A percentile compares a stretch with the other conserved stretches of the same genome.
These are phyloP conservation scores for Sesamia inferens DNA, from an alignment of 2,888 invertebrate species.

Conservation along the genomic window DNA sequence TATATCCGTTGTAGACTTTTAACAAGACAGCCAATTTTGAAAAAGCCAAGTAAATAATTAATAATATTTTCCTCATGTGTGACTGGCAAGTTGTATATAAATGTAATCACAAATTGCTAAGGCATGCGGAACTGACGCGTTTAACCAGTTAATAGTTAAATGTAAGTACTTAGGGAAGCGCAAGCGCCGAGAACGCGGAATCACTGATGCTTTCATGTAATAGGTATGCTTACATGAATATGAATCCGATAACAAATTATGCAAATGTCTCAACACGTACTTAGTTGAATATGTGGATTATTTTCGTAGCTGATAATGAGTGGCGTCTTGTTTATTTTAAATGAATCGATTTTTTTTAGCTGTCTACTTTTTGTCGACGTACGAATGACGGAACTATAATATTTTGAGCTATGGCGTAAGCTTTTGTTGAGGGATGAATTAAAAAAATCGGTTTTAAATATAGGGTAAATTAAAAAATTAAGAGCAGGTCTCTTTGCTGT, in stretches of 20 bases:
- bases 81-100: constrained; percentile 41
- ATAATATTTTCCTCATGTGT: constrained; percentile 26
- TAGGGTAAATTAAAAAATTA: no score
- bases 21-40: constrained; percentile 10
- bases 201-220: constrained; percentile 57
- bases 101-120: constrained; percentile 58
- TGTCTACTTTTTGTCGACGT: constrained; percentile 21
- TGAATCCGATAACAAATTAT: constrained; percentile 49
- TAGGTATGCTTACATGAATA: constrained; percentile 58
- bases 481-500: not conserved
- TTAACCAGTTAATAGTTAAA: constrained; percentile 45
- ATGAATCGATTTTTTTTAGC: constrained; percentile 28
- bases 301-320: constrained; percentile 42
- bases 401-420: constrained; percentile 8
- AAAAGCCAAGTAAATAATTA: constrained; percentile 9
- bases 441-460: not conserved
- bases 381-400: constrained; percentile 31
- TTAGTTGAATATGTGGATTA: constrained; percentile 37
- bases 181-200: constrained; percentile 62
- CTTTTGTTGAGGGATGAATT: constrained; percentile 17
- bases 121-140: constrained; percentile 66
- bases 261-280: constrained; percentile 41
- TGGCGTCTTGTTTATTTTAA: constrained; percentile 47
- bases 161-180: constrained; percentile 61
- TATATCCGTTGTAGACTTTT: not conserved